These are phyloP conservation scores for Eulithis prunata DNA, from an alignment of 2,888 invertebrate species.

Conservation along the genomic window DNA sequence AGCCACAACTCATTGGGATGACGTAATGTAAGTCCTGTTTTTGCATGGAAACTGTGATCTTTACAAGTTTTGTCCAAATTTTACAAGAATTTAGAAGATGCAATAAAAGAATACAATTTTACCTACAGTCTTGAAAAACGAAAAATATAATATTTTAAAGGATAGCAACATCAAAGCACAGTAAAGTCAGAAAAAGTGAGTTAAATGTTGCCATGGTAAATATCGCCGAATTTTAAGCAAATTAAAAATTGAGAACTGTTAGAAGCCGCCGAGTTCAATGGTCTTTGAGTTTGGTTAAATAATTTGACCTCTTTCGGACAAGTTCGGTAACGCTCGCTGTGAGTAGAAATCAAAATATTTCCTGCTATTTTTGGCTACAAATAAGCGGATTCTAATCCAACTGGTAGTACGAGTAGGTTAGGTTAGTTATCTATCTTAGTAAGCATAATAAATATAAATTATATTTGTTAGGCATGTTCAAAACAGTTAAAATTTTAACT, in stretches of 20 bases:
- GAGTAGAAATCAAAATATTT: conserved; percentile 1
- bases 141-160: background rate
- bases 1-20: too few relatives aligned
- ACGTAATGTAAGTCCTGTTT: background rate
- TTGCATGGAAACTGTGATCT: background rate
- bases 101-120: too few relatives aligned
- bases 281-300: conserved; percentile 1
- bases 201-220: conserved; percentile 2
- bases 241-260: background rate
- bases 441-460: too few relatives aligned
- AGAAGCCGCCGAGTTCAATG: background rate
- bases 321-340: background rate
- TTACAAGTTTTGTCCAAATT: too few relatives aligned
- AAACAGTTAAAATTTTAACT: too few relatives aligned
- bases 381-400: background rate
- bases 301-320: background rate
- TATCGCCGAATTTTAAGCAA: background rate
- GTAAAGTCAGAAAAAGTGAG: too few relatives aligned
- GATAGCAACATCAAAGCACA: too few relatives aligned
- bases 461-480: too few relatives aligned
- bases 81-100: too few relatives aligned
- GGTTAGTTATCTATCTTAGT: too few relatives aligned
- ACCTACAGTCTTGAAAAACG: too few relatives aligned
- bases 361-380: background rate
- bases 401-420: background rate